Evolutionary conservation across 2,113 vertebrate genomes (phyloP), one percentile per base, ranked within the genome.

Genomic region (Nanorana parkeri): DNA sequence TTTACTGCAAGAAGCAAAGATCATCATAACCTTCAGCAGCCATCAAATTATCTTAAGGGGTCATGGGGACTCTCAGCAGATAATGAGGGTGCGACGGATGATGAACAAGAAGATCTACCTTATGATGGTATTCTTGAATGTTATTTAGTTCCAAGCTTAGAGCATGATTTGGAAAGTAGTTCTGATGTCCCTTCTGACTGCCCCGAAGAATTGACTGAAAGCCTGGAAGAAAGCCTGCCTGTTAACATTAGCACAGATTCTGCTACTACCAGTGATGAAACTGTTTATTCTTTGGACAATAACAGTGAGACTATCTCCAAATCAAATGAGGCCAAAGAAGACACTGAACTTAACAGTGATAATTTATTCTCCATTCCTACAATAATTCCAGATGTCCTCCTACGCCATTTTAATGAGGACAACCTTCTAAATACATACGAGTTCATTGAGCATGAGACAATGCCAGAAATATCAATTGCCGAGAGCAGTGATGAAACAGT

Each of bases 81-180:
- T 80, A 86, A 84, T 6, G 86, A 84, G 79, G 86, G 83, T 6
- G 91, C 85, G 29, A 95, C 92, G 21, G 94, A 91, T 7, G 92
- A 94, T 72, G 94, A 95, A 16, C 94, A 95, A 47, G 93, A 95
- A 10, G 92, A 96, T 2, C 88, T 96, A n/a, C 93, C 94, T 55
- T 94, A 89, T 15, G 93, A 95, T 80, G 90, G 81, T 2, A 85
- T 86, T 1, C 52, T 85, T 11, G 85, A 79, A 29, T 89, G 85
- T 54, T 83, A 83, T 76, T 36, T 83, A 67, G 65, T 66, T 60
- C 71, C 80, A 60, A 47, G 56, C 51, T 20, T 41, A 67, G 29
- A 68, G 10, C 15, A 28, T 0, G 17, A 51, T 60, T 4, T 67
- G 4, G 17, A 47, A 26, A 58, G 16, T 1, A 68, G 28, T 0